These are phyloP conservation scores for Porites evermanni DNA, from an alignment of 92 coral and sea anemone species.

Conservation along the genomic window DNA sequence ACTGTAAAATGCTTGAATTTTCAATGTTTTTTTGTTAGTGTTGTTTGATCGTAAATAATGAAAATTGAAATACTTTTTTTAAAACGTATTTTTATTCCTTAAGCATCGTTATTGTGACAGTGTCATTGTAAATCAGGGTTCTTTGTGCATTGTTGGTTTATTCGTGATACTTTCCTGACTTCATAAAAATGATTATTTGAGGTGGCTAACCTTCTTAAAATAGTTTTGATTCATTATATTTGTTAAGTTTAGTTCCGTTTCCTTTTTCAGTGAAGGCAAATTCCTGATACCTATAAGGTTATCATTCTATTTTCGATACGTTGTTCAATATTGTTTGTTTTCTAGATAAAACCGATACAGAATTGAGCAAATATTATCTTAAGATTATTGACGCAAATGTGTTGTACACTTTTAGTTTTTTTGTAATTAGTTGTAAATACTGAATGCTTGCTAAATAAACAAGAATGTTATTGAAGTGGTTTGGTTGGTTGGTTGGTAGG, in stretches of 20 bases:
- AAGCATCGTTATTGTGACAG: not conserved
- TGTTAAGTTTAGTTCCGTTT: not conserved
- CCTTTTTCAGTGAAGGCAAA: not conserved
- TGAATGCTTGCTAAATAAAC: not conserved
- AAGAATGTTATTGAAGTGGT: no score
- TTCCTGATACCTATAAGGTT: not conserved
- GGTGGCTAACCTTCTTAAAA: not conserved
- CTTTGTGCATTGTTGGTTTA: not conserved
- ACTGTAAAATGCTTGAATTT: no score
- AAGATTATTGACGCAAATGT: not conserved
- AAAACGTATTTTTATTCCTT: not conserved
- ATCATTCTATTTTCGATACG: not conserved
- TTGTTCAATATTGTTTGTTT: not conserved
- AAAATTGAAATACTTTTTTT: not conserved
- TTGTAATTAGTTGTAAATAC: constrained; percentile 17
- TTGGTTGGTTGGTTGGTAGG: no score
- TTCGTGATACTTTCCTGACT: not conserved
- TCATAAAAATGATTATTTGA: not conserved
- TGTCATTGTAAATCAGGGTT: not conserved
- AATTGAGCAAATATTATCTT: not conserved
- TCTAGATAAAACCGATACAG: not conserved
- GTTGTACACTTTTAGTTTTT: constrained; percentile 30
- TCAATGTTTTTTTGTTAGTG: not conserved
- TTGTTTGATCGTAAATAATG: constrained; percentile 9
- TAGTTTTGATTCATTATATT: not conserved